Conservation (phyloP, 2,888 invertebrate genomes). For the Microchrysa polita region DNA sequence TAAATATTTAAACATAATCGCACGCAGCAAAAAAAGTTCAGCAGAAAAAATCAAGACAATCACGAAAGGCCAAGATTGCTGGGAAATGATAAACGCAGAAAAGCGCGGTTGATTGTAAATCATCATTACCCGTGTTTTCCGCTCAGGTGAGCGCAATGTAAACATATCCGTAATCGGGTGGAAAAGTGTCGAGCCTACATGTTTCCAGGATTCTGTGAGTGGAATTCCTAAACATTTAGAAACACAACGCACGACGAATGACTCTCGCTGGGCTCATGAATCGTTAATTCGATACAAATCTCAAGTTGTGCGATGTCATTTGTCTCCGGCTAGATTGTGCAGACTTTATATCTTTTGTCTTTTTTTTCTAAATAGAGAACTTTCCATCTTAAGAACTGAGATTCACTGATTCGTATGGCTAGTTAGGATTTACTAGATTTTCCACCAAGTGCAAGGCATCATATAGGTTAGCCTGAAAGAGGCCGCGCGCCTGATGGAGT, state of each 20-base stretch:
- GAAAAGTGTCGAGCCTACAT: constrained; percentile 28
- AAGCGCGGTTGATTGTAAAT: constrained; percentile 10
- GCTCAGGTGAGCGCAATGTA: not conserved
- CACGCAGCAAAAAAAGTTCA: not conserved
- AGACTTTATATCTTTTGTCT: not conserved
- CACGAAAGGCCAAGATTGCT: constrained; percentile 18
- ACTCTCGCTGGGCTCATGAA: constrained; percentile 28
- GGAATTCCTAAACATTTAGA: not conserved
- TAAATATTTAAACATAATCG: not conserved
- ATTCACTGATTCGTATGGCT: too few species aligned
- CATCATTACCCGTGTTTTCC: constrained; percentile 3
- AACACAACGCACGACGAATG: too few species aligned
- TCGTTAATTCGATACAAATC: constrained; percentile 36
- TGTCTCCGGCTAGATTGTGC: constrained; percentile 8
- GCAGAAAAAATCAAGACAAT: not conserved
- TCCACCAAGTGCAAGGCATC: not conserved
- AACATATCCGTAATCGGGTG: not conserved
- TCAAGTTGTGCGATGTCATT: constrained; percentile 10
- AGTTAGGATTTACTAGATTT: too few species aligned
- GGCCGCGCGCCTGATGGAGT: not conserved
- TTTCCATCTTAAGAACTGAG: constrained; percentile 12
- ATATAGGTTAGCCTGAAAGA: not conserved
- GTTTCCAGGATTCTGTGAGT: not conserved
- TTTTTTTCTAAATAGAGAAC: constrained; percentile 16
- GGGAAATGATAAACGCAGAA: constrained; percentile 2